phyloP scores from a whole-genome alignment of 2,797 vertebrate genomes.

The Mormyrops boulengeri region DNA sequence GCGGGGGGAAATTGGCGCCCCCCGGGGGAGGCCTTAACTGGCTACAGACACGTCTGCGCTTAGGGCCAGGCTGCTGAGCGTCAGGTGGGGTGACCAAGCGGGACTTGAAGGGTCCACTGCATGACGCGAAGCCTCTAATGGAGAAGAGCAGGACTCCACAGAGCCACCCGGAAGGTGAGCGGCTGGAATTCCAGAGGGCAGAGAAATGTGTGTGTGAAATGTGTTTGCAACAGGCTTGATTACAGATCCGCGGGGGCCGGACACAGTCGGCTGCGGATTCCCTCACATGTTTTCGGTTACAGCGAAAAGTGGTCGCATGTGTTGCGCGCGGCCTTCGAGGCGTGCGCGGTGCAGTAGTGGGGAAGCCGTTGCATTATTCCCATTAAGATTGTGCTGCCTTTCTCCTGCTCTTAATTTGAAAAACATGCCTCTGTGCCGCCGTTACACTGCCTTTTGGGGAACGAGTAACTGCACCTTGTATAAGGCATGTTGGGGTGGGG shows the following conservation, averaged over 20 bases:
- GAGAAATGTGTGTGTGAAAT: not conserved
- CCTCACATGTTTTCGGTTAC: constrained; percentile 7
- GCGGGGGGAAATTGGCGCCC: not conserved
- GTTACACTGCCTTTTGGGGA: not conserved
- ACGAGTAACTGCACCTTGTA: not conserved
- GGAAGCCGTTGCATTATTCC: not conserved
- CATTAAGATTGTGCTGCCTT: not conserved
- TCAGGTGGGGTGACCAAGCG: not conserved
- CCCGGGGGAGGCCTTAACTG: not conserved
- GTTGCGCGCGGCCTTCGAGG: not conserved
- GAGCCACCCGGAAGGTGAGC: constrained; percentile 8
- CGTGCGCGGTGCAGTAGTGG: not conserved
- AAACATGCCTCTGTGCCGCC: not conserved
- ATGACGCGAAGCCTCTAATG: not conserved
- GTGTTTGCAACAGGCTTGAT: not conserved
- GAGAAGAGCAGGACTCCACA: constrained; percentile 10
- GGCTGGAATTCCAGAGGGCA: not conserved
- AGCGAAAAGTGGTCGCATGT: not conserved
- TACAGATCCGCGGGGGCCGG: not conserved
- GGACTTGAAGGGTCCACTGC: not conserved
- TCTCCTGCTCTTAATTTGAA: not conserved
- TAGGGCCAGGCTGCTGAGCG: not conserved
- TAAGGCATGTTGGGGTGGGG: not conserved
- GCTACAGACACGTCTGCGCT: not conserved
- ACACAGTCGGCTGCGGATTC: not conserved